Percentiles rank a stretch among this genome's conserved stretches.
Conservation (phyloP, 2,113 vertebrate genomes). For the Nicator chloris region DNA sequence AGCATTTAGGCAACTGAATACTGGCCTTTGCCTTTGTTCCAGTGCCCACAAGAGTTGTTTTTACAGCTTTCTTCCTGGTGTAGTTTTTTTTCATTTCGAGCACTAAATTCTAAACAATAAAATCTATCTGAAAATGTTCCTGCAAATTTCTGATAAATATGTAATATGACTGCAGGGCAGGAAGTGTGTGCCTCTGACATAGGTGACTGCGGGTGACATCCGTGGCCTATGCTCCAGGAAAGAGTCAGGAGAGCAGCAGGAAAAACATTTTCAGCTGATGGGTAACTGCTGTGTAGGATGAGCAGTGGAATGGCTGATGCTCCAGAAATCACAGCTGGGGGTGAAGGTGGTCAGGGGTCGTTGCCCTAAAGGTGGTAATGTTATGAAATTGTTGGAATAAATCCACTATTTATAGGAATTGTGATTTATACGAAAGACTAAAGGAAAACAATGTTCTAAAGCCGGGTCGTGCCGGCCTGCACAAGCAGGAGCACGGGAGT, state of each 20-base stretch:
- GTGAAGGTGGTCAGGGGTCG: too few species aligned
- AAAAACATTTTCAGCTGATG: background rate
- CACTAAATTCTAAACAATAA: background rate
- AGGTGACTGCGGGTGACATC: background rate
- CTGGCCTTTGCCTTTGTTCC: background rate
- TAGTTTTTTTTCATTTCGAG: background rate
- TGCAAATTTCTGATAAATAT: background rate
- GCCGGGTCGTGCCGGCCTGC: rapidly evolving
- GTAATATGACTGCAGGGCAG: background rate
- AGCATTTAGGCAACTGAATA: background rate
- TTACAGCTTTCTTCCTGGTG: background rate
- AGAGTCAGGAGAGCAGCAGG: background rate
- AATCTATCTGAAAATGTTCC: background rate
- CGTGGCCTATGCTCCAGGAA: background rate
- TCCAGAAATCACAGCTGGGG: background rate
- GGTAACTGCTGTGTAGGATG: background rate
- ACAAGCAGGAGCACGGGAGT: background rate
- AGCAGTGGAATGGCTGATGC: background rate
- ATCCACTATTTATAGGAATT: background rate
- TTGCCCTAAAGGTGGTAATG: background rate
- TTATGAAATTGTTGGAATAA: background rate
- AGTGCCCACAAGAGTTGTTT: background rate
- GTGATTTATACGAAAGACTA: background rate
- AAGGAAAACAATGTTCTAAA: background rate
- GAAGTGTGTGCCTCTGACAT: background rate